Base-by-base conservation (phyloP, 2,888 invertebrate genomes). In the Phanerotoma sp. region DNA sequence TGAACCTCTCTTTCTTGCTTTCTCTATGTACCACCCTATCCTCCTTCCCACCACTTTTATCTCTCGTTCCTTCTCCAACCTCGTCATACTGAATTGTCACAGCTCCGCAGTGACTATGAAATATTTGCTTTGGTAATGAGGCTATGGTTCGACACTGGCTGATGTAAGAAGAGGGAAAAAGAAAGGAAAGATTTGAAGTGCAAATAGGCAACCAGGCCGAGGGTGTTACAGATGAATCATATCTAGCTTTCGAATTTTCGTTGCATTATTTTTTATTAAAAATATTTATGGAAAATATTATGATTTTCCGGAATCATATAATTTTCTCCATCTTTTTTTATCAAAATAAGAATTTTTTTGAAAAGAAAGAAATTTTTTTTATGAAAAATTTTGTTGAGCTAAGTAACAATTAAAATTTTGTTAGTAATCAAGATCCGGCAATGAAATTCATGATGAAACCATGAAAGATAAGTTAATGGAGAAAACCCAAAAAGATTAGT, bases 41-140 rank as follows among this genome's bases (percentile, higher is more conserved):
- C 15, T 54, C 47, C 35, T 40, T 53, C 47, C 30, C 48, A 60
- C 67, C 63, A 62, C 61, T 58, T 62, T 60, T 65, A 62, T 44
- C 51, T 64, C 61, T 58, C 48, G 38, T 28, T 54, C 60, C 62
- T 51, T 62, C 58, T 55, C n/a, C 56, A 54, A 54, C 61, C 53
- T 59, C 60, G 48, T 58, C 60, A 60, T 60, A 60, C 59, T 54
- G 50, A 58, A 57, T 63, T 63, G 60, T 61, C 62, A 62, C 66
- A 61, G 66, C 60, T 69, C 66, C 64, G 63, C 63, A 66, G 68
- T 61, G 73, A 72, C 74, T 77, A 73, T 77, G 72, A 74, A 75
- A 77, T 77, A 76, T 77, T 77, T 77, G 73, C 74, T 75, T 75
- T 76, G 69, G 72, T 75, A 76, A 77, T 75, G 76, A 77, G 74